Evolutionary conservation across 1,140 invertebrate genomes (phyloP).

Genomic region (Hypothenemus hampei): DNA sequence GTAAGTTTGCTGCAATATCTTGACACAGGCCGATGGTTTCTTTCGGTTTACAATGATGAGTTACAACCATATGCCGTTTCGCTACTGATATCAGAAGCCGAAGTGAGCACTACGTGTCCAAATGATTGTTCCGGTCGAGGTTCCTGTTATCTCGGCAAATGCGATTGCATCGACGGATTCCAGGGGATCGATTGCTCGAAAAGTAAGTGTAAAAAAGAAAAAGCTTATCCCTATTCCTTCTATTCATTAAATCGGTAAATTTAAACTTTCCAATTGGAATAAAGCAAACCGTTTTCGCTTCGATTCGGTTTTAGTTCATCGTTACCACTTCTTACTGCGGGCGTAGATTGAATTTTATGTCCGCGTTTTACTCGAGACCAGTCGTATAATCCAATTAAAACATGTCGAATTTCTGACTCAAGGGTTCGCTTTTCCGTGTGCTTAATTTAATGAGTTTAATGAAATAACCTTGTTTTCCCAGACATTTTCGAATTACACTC

Average conservation of each 20-base stretch:
- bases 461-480: constrained; percentile 24
- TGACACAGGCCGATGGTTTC: constrained; percentile 90
- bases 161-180: constrained; percentile 93
- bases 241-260: not conserved
- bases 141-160: constrained; percentile 90
- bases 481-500: constrained; percentile 15
- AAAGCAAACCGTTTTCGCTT: not conserved
- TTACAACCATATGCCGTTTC: constrained; percentile 75
- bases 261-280: not conserved
- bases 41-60: constrained; percentile 94
- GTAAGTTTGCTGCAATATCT: constrained; percentile 82
- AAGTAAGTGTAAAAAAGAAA: constrained; percentile 59
- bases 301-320: constrained; percentile 1
- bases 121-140: constrained; percentile 94
- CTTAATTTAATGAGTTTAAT: constrained; percentile 25
- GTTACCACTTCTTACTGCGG: constrained; percentile 3
- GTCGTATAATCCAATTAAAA: constrained; percentile 23
- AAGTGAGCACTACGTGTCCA: constrained; percentile 83
- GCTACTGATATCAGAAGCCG: constrained; percentile 74
- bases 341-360: constrained; percentile 1
- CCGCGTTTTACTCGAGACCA: constrained; percentile 11
- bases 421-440: constrained; percentile 22
- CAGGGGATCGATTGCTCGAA: constrained; percentile 88
- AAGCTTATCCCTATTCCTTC: not conserved
- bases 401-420: constrained; percentile 14